A percentile compares a stretch with the other conserved stretches of the same genome.
These are phyloP conservation scores for Cremastobaeus sp. DNA, from an alignment of 2,888 invertebrate genomes.

Conservation along the genomic window DNA sequence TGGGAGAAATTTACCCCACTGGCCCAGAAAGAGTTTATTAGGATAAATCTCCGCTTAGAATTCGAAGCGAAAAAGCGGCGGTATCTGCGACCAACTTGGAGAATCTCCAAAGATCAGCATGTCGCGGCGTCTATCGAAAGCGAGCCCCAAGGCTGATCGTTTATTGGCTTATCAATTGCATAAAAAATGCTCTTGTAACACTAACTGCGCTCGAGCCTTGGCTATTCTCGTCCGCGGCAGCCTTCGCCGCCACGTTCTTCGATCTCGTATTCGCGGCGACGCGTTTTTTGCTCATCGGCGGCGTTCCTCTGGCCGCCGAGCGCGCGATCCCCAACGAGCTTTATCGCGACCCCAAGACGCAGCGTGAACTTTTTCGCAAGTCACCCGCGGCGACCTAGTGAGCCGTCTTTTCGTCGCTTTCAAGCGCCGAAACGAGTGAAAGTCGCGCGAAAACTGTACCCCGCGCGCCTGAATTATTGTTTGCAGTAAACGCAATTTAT, in stretches of 20 bases:
- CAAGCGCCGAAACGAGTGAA: slow-evolving; percentile 26
- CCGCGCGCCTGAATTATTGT: slow-evolving; percentile 29
- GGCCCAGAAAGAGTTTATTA: no score
- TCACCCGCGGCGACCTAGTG: slow-evolving; percentile 34
- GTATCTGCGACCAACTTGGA: no score
- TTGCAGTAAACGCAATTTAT: slow-evolving; percentile 22
- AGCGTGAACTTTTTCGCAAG: slow-evolving; percentile 7
- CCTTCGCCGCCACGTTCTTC: slow-evolving; percentile 37
- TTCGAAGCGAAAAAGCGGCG: no score
- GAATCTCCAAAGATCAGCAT: no score
- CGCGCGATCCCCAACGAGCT: background rate
- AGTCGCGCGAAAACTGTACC: slow-evolving; percentile 39
- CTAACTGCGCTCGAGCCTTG: slow-evolving; percentile 30
- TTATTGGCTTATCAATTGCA: slow-evolving; percentile 55
- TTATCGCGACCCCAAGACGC: slow-evolving; percentile 33
- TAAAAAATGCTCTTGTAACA: slow-evolving; percentile 50
- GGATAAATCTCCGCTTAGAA: no score
- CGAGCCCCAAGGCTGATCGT: slow-evolving; percentile 31
- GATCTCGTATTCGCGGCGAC: slow-evolving; percentile 13
- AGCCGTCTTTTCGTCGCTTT: slow-evolving; percentile 43
- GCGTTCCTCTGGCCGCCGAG: slow-evolving; percentile 11
- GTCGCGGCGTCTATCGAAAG: slow-evolving; percentile 13
- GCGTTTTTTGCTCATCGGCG: slow-evolving; percentile 11
- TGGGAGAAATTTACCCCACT: no score
- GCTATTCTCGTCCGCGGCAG: slow-evolving; percentile 51